A percentile compares a stretch with the other conserved stretches of the same genome.
Conservation (phyloP, 2,113 vertebrate species). For the Channa maculata region DNA sequence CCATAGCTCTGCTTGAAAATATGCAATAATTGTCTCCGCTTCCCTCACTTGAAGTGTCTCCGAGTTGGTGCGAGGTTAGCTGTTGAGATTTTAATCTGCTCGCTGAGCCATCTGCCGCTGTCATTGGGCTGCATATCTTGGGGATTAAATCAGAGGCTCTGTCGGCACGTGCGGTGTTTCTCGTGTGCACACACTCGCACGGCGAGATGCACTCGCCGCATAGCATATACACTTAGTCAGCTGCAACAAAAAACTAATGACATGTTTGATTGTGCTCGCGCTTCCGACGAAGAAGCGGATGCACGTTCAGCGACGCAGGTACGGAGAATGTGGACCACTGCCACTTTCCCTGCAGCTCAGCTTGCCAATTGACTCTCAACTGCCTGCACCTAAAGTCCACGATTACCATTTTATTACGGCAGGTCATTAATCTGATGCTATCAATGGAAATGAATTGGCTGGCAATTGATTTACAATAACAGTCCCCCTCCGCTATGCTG, state of each 20-base stretch:
- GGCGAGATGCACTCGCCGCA: not conserved
- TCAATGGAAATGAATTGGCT: constrained; percentile 81
- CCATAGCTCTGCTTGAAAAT: not conserved
- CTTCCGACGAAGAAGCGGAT: constrained; percentile 18
- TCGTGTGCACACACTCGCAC: constrained; percentile 25
- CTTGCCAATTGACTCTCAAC: constrained; percentile 14
- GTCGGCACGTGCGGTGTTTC: constrained; percentile 41
- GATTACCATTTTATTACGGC: constrained; percentile 75
- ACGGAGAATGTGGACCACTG: constrained; percentile 48
- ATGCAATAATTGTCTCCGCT: constrained; percentile 52
- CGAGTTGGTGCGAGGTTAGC: constrained; percentile 57
- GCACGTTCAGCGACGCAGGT: constrained; percentile 23
- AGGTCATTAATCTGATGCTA: constrained; percentile 77
- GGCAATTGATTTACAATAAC: constrained; percentile 78
- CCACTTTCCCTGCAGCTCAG: constrained; percentile 40
- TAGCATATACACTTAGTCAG: constrained; percentile 13
- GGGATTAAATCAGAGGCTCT: constrained; percentile 60
- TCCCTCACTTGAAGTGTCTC: constrained; percentile 54
- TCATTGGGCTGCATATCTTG: constrained; percentile 36
- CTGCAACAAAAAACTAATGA: constrained; percentile 51
- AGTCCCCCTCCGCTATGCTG: constrained; percentile 21
- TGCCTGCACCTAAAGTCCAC: constrained; percentile 56
- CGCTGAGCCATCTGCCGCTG: constrained; percentile 66
- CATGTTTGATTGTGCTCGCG: constrained; percentile 23
- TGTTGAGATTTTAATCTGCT: constrained; percentile 75